Evolutionary conservation across 1,140 invertebrate species (phyloP), one percentile per base, ranked within the genome.

Genomic region (Formica exsecta): DNA sequence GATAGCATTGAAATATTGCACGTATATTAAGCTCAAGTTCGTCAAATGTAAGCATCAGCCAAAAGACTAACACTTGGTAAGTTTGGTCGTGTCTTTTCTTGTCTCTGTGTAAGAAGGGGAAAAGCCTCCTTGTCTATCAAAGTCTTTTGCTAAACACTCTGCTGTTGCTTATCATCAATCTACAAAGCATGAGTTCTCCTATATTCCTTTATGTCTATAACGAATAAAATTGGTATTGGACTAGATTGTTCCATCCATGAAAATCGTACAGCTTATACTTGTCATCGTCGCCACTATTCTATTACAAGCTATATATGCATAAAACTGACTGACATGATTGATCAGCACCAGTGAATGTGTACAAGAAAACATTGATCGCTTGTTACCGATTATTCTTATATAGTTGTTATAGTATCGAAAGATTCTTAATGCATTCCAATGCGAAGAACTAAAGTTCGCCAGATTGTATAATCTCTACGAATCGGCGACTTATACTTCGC

Each of bases 311-410:
- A 83, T 36, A 57, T 87, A 76, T 41, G 68, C 36, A 70, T 38
- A 22, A 79, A 80, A 87, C 73, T 48, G 71, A 61, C 51, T 44
- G 73, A 68, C 44, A 32, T 59, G 57, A 79, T 77, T 62, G 38
- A 85, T 65, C 51, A 48, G 71, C 73, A 80, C 86, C 70, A 73
- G 19, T 77, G 83, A 90, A 77, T 85, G 51, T 48, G 29, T 80
- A 89, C 68, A 80, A 88, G 83, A 88, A 90, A 90, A 90, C 73
- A 81, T 79, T 73, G 75, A 90, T 88, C 66, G 32, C 74, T 90
- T 57, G 22, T 73, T 80, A 76, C 57, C 70, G 54, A 57, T 75
- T 87, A 87, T 65, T 83, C 71, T 84, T 90, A 88, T 51, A 51
- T 71, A 86, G 62, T 38, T 74, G 59, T 32, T 75, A 74, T 57